Conservation (phyloP, 2,113 vertebrate genomes). For the Rhegmatorhina hoffmannsi region DNA sequence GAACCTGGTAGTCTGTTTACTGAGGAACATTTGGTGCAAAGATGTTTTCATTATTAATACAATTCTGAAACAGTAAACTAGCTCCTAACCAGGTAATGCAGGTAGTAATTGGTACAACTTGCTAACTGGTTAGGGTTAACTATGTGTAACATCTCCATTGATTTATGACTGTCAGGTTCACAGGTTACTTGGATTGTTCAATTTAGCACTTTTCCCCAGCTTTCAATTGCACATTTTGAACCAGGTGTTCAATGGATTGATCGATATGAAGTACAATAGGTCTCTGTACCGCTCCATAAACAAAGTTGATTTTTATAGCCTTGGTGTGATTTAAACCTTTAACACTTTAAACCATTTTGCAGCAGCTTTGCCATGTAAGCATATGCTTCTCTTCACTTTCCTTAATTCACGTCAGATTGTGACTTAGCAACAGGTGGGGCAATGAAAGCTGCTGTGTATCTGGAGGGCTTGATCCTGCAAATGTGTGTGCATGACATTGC, state of each 20-base stretch:
- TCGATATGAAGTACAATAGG: conserved; percentile 53
- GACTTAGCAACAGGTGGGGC: not conserved
- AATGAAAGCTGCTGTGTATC: not conserved
- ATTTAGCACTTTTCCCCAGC: conserved; percentile 38
- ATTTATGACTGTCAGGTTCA: conserved; percentile 35
- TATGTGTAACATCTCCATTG: conserved; percentile 17
- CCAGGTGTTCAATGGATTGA: conserved; percentile 46
- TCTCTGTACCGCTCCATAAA: conserved; percentile 47
- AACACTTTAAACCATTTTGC: conserved; percentile 15
- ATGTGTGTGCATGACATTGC: not conserved
- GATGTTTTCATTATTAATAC: not conserved
- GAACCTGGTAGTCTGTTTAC: not conserved
- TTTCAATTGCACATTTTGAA: conserved; percentile 56
- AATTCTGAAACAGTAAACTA: not conserved
- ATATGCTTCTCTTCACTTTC: conserved; percentile 26
- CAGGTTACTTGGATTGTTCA: conserved; percentile 37
- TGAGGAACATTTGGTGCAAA: not conserved
- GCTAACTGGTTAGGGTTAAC: conserved; percentile 51
- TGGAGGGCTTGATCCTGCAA: conserved; percentile 3
- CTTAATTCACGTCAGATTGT: conserved; percentile 42
- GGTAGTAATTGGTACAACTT: conserved; percentile 24
- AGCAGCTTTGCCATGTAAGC: not conserved
- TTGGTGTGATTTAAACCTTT: conserved; percentile 49
- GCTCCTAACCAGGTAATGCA: not conserved
- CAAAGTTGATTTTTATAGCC: conserved; percentile 47